phyloP scores from a whole-genome alignment of 2,888 invertebrate species.

The Chrysolina haemoptera region DNA sequence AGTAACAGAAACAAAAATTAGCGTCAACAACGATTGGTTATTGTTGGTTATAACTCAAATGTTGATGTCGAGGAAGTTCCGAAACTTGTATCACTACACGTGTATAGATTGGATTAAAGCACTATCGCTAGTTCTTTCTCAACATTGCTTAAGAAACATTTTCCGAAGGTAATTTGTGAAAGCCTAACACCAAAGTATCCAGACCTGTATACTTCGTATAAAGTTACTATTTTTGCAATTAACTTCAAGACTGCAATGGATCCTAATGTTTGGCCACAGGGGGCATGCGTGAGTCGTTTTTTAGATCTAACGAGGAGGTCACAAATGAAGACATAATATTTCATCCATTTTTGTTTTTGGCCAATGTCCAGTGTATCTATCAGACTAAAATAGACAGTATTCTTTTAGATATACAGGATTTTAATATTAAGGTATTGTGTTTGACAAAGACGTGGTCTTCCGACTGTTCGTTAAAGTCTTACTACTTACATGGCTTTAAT shows the following conservation, averaged over 20 bases:
- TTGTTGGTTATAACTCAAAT: conserved; percentile 2
- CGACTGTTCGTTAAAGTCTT: not conserved
- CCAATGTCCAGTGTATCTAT: not conserved
- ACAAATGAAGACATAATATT: not conserved
- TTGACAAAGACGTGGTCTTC: conserved; percentile 4
- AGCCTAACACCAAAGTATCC: not conserved
- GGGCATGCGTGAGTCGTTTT: not conserved
- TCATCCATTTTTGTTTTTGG: not conserved
- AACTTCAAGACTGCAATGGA: not conserved
- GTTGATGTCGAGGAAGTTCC: conserved; percentile 4
- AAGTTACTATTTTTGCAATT: not conserved
- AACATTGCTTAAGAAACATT: not conserved
- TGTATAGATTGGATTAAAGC: too few species aligned
- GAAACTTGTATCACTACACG: not conserved
- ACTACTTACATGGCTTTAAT: not conserved
- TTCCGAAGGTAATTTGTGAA: not conserved
- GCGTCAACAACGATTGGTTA: conserved; percentile 8
- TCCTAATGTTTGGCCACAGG: too few species aligned
- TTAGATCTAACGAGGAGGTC: not conserved
- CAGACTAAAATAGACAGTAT: not conserved
- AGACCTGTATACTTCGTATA: not conserved
- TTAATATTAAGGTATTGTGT: not conserved
- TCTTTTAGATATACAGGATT: not conserved
- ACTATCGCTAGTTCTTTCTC: not conserved
- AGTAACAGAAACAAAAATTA: not conserved